Conservation (phyloP, 2,113 vertebrate genomes). For the Indicator maculatus region DNA sequence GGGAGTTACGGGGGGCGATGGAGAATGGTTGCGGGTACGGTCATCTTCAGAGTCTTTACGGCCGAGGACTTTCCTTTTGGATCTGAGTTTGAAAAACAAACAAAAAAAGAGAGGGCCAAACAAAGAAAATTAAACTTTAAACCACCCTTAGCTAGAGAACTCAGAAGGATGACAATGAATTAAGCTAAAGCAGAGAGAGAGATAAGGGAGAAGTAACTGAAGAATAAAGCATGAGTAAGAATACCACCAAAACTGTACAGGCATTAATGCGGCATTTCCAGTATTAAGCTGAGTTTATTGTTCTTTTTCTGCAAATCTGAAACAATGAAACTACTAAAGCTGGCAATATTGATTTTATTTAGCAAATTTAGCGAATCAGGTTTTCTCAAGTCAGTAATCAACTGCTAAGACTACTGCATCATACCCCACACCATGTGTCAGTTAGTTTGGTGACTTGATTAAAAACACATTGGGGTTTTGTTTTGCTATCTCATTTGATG, state of each 20-base stretch:
- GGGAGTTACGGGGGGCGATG: conserved; percentile 89
- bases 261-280: background rate
- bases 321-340: conserved; percentile 3
- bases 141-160: background rate
- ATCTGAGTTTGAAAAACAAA: conserved; percentile 77
- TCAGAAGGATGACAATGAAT: conserved; percentile 14
- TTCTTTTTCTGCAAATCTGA: conserved; percentile 25
- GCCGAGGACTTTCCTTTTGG: conserved; percentile 96
- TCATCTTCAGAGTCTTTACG: conserved; percentile 95
- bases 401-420: background rate
- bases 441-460: background rate
- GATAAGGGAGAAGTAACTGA: background rate
- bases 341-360: background rate
- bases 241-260: conserved; percentile 29
- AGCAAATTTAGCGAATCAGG: background rate
- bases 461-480: background rate
- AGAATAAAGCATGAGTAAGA: conserved; percentile 9
- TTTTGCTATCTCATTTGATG: background rate
- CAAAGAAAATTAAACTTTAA: background rate
- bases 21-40: conserved; percentile 78
- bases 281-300: background rate
- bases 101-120: background rate
- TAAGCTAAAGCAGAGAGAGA: background rate
- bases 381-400: background rate
- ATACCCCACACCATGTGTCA: background rate